phyloP scores from a whole-genome alignment of 2,113 vertebrate genomes.

The Alligator sinensis region DNA sequence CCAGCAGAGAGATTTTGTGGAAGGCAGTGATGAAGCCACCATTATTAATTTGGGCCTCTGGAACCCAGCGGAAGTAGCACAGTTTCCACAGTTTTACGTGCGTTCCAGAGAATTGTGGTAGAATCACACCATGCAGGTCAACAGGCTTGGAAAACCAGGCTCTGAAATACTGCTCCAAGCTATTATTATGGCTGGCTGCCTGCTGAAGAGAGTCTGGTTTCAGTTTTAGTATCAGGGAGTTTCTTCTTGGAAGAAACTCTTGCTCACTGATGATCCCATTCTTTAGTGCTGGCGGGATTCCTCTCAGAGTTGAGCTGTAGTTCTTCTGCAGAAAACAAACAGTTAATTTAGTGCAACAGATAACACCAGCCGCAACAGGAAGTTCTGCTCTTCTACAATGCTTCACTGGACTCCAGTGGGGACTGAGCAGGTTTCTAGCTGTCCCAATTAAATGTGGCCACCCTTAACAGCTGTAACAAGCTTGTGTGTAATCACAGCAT shows the following conservation, averaged over 20 bases:
- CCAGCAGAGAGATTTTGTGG: slow-evolving; percentile 89
- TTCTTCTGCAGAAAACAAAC: slow-evolving; percentile 82
- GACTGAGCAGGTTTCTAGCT: neutral
- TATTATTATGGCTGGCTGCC: slow-evolving; percentile 72
- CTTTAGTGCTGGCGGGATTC: slow-evolving; percentile 78
- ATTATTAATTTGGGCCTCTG: slow-evolving; percentile 89
- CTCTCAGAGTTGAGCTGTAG: slow-evolving; percentile 90
- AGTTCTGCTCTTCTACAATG: neutral
- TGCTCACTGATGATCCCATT: slow-evolving; percentile 85
- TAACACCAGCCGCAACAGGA: no score
- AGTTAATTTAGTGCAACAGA: neutral
- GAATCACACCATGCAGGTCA: slow-evolving; percentile 86
- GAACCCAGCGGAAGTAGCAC: slow-evolving; percentile 96
- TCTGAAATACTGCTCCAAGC: slow-evolving; percentile 85
- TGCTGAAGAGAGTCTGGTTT: slow-evolving; percentile 80
- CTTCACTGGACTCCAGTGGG: neutral
- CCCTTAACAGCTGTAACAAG: neutral
- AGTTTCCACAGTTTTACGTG: slow-evolving; percentile 95
- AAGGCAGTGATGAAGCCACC: slow-evolving; percentile 89
- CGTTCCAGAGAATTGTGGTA: slow-evolving; percentile 86
- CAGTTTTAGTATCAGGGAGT: slow-evolving; percentile 85
- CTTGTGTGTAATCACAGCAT: neutral
- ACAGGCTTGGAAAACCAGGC: slow-evolving; percentile 89
- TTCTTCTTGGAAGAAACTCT: slow-evolving; percentile 83
- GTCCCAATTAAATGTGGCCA: neutral